Evolutionary conservation across 2,113 vertebrate genomes (phyloP), one percentile per base, ranked within the genome.

Genomic region (Xenopus laevis): DNA sequence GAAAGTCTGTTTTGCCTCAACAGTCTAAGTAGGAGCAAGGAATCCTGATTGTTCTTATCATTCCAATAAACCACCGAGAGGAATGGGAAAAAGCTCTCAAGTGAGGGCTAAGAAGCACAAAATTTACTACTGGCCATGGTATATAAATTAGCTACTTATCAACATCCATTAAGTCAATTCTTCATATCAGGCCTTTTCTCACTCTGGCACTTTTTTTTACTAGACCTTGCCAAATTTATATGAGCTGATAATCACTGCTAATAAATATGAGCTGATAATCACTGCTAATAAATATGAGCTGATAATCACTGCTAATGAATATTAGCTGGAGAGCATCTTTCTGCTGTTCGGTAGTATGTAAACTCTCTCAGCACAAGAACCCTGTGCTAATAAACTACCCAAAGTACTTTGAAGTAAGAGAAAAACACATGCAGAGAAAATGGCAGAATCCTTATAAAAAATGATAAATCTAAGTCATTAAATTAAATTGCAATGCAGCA

Each of bases 21-120:
- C 79, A 84, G 89, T 90, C 86, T 82, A 81, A 85, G 86, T 27
- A 89, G 85, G 85, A 90, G 88, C 63, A 86, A 88, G 89, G 92
- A 91, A 86, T 88, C 82, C 75, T 45, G 58, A 80, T 79, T 79
- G 72, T 52, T 58, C 77, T 83, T 82, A 86, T 82, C 83, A 81
- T 79, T 79, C 45, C 50, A 78, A 75, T 59, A 82, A 84, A 63
- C 2, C 30, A 72, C 45, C 78, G 64, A 71, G 58, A n/a, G 65
- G 21, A 69, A 68, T 33, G 21, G 12, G 15, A 62, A 67, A 27
- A 21, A 30, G 53, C 18, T 13, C 64, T 74, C 46, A 16, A 40
- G 52, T 18, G n/a, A 53, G 46, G 5, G 23, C 23, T 30, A 10
- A 65, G 23, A 10, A 30, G 13, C 16, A 10, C 44, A 17, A 16